Conservation (phyloP, 2,797 vertebrate genomes). For the Acestrorhynchus altus region DNA sequence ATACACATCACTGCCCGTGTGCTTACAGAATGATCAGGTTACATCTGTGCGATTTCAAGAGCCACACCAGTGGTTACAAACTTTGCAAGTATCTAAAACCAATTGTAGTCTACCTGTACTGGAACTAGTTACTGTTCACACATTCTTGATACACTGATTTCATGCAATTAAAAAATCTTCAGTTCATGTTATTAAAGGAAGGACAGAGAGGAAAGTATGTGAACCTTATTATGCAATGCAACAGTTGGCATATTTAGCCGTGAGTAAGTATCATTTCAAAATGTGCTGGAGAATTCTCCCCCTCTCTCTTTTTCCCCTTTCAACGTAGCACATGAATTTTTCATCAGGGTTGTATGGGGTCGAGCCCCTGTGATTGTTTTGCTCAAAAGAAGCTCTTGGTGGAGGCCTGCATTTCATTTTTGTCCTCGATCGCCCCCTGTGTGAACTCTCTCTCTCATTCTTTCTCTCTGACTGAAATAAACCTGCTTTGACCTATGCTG, state of each 20-base stretch:
- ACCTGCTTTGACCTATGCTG: conserved; percentile 2
- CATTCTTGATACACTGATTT: not conserved
- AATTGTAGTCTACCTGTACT: not conserved
- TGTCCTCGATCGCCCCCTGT: conserved; percentile 3
- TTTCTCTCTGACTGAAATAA: not conserved
- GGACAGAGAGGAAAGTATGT: not conserved
- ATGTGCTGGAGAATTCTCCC: not conserved
- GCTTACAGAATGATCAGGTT: not conserved
- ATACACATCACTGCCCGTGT: not conserved
- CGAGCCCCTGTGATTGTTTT: conserved; percentile 36
- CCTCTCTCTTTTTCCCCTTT: not conserved
- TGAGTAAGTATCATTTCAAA: conserved; percentile 20
- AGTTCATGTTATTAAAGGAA: not conserved
- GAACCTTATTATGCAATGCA: no score
- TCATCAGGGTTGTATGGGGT: conserved; percentile 36
- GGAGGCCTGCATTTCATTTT: conserved; percentile 40
- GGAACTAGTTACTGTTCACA: not conserved
- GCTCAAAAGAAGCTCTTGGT: conserved; percentile 22
- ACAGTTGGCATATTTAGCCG: conserved; percentile 5
- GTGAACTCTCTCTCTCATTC: not conserved
- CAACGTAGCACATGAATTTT: conserved; percentile 32
- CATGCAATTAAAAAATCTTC: not conserved
- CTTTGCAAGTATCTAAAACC: not conserved
- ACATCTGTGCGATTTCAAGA: not conserved
- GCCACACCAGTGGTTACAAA: not conserved